These are phyloP conservation scores for Gopherus evgoodei DNA, from an alignment of 2,113 vertebrate species.

Conservation along the genomic window DNA sequence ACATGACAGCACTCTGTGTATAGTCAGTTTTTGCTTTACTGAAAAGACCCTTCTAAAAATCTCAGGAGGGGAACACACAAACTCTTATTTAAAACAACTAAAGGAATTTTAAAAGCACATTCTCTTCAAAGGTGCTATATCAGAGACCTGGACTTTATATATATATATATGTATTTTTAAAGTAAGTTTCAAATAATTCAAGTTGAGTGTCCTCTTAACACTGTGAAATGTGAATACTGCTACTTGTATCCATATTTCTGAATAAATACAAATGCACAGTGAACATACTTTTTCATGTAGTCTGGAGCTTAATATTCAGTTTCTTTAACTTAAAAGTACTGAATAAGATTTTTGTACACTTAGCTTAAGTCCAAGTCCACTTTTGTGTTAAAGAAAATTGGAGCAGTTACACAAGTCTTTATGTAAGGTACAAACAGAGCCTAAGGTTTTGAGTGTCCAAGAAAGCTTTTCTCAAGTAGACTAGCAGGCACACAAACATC, in stretches of 20 bases:
- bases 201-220: conserved; percentile 56
- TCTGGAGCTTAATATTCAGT: conserved; percentile 47
- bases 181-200: neutral
- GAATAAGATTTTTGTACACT: conserved; percentile 36
- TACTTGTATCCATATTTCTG: neutral
- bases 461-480: conserved; percentile 56
- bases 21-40: neutral
- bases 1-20: neutral
- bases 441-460: conserved; percentile 77
- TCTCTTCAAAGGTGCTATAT: neutral
- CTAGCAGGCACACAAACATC: conserved; percentile 68
- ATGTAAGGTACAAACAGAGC: conserved; percentile 83
- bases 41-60: neutral
- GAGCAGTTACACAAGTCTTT: conserved; percentile 66
- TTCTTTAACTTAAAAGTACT: conserved; percentile 45
- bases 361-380: conserved; percentile 48
- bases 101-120: neutral
- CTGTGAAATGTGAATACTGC: conserved; percentile 37
- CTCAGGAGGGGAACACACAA: neutral
- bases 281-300: conserved; percentile 10
- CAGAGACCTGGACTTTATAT: neutral
- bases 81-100: neutral
- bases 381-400: conserved; percentile 50
- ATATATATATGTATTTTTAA: neutral
- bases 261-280: neutral